Evolutionary conservation across 1,140 invertebrate genomes (phyloP), one percentile per base, ranked within the genome.

Genomic region (Drosophila mauritiana): DNA sequence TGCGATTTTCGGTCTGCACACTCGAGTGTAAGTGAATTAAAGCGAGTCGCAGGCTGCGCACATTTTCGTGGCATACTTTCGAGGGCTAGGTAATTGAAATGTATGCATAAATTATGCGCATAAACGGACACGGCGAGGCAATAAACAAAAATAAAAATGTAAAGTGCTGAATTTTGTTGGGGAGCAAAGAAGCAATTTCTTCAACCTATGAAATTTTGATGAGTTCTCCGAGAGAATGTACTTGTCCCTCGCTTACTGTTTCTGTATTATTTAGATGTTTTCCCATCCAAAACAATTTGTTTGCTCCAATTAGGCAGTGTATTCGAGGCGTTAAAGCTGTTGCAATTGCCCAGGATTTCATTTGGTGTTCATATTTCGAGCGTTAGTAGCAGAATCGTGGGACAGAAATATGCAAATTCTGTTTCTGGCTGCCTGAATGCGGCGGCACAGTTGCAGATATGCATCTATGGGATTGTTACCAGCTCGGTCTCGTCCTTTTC

Each of bases 91-190:
- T 83, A 88, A 88, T 88, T 89, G 83, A 88, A 89, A 88, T 83
- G 73, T 89, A 88, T 88, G 84, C 83, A 88, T 88, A 88, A 88
- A 84, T 88, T 88, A 89, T 88, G 83, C 83, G 80, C 84, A 80
- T 89, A 89, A 88, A 88, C 80, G 84, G 84, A 89, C 84, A 84
- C 73, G 73, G 62, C 62, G 20, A 76, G 52, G 84, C 84, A 83
- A 86, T 86, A 83, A 89, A 86, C 76, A 89, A 89, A 86, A 80
- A 72, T 74, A 70, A 73, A 78, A 81, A 74, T 75, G 59, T 58
- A 73, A 82, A 80, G 22, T 22, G 27, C 31, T 31, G 43, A 37
- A 43, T 8, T 13, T 17, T 63, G 13, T 27, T 31, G 39, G 13
- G 27, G 46, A 12, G 25, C 8, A 13, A 45, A 27, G 37, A 43